These are phyloP conservation scores for Lochmaea capreae DNA, from an alignment of 2,888 invertebrate species.

Conservation along the genomic window DNA sequence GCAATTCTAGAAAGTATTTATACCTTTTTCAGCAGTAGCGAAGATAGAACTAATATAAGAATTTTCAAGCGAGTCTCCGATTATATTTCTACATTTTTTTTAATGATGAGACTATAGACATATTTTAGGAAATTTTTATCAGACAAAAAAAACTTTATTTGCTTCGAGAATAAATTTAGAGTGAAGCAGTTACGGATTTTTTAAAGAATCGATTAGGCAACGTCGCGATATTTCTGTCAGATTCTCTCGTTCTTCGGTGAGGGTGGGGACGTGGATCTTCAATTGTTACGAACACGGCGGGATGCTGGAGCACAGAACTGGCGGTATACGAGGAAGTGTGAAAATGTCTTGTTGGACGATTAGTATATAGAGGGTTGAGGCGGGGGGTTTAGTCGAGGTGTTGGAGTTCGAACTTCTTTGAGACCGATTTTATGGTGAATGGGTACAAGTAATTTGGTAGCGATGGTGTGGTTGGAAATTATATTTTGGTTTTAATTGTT, in stretches of 20 bases:
- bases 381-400: constrained; percentile 16
- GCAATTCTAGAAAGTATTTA: too few species aligned
- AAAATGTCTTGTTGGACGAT: constrained; percentile 32
- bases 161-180: too few species aligned
- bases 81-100: too few species aligned
- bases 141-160: too few species aligned
- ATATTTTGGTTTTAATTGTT: too few species aligned
- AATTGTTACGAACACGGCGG: constrained; percentile 55
- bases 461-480: too few species aligned
- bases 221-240: constrained; percentile 5
- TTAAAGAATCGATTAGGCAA: constrained; percentile 13
- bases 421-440: not conserved
- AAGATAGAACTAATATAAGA: too few species aligned
- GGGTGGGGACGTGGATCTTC: constrained; percentile 51
- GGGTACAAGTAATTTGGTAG: not conserved
- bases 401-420: constrained; percentile 24
- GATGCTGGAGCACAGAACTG: constrained; percentile 40
- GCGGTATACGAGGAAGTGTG: constrained; percentile 43
- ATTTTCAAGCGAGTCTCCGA: too few species aligned
- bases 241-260: constrained; percentile 24
- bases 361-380: not conserved
- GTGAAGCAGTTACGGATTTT: not conserved
- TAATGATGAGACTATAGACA: too few species aligned
- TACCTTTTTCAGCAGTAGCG: too few species aligned
- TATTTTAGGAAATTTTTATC: too few species aligned